Percentiles rank a stretch among this genome's conserved stretches.
Evolutionary conservation across 1,140 invertebrate genomes (phyloP).

Genomic region (Caerostris extrusa): DNA sequence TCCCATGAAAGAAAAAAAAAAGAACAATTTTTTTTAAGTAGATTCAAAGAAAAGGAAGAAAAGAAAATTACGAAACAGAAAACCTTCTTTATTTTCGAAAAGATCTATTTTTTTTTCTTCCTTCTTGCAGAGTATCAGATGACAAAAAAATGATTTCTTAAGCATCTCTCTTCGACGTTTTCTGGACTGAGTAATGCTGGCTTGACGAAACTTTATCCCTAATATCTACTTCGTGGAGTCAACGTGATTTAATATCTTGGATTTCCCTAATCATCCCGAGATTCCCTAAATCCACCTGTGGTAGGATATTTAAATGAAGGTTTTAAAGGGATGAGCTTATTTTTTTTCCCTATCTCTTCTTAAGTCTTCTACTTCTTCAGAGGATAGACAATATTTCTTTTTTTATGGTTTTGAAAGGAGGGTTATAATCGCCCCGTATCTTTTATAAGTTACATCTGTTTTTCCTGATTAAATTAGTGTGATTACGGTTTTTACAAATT

Average conservation of each 20-base stretch:
- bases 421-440: background rate
- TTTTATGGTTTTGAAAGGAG: background rate
- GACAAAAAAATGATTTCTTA: slow-evolving; percentile 35
- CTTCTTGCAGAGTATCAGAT: background rate
- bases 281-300: slow-evolving; percentile 61
- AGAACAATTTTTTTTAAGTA: background rate
- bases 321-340: slow-evolving; percentile 41
- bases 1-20: background rate
- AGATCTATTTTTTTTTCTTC: background rate
- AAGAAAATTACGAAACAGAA: slow-evolving; percentile 10
- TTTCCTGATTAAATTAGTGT: too few relatives aligned
- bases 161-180: slow-evolving; percentile 19
- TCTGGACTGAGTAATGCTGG: slow-evolving; percentile 27
- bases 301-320: slow-evolving; percentile 68
- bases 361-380: background rate
- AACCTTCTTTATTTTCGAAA: slow-evolving; percentile 26
- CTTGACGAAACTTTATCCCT: slow-evolving; percentile 44
- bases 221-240: slow-evolving; percentile 53
- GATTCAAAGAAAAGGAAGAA: background rate
- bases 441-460: background rate
- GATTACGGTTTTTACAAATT: too few relatives aligned
- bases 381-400: background rate
- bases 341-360: background rate
- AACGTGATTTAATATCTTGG: slow-evolving; percentile 71
- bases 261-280: slow-evolving; percentile 60